A percentile compares a stretch with the other conserved stretches of the same genome.
phyloP scores from a whole-genome alignment of 2,113 vertebrate species.

The Odocoileus virginianus region DNA sequence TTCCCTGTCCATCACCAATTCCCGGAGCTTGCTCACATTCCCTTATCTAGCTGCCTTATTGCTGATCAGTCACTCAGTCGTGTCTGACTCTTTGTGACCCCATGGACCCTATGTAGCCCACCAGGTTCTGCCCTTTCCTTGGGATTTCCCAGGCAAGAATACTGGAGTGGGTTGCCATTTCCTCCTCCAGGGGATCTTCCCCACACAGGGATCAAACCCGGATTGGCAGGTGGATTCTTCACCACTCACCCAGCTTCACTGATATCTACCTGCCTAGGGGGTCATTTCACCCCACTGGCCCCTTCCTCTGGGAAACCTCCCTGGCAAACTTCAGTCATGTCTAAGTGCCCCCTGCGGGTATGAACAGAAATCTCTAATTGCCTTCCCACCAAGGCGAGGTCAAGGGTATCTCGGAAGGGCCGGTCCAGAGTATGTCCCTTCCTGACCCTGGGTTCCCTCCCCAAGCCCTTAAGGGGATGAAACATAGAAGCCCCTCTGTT shows the following conservation, averaged over 20 bases:
- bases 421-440: background rate
- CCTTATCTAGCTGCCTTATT: background rate
- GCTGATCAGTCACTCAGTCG: background rate
- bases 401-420: background rate
- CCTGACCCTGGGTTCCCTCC: background rate
- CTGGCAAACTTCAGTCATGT: background rate
- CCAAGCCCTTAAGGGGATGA: background rate
- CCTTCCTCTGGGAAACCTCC: background rate
- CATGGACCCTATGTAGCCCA: background rate
- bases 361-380: background rate
- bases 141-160: background rate
- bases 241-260: background rate
- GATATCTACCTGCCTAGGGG: background rate
- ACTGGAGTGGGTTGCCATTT: background rate
- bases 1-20: background rate
- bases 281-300: background rate
- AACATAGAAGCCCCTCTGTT: background rate
- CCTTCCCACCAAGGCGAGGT: background rate
- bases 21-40: background rate
- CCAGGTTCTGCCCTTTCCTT: background rate
- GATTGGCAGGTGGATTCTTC: background rate
- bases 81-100: background rate
- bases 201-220: fast-evolving
- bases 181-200: background rate
- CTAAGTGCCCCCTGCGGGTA: fast-evolving